phyloP scores from a whole-genome alignment of 2,888 invertebrate genomes.

The Leptopilina drosophilae region DNA sequence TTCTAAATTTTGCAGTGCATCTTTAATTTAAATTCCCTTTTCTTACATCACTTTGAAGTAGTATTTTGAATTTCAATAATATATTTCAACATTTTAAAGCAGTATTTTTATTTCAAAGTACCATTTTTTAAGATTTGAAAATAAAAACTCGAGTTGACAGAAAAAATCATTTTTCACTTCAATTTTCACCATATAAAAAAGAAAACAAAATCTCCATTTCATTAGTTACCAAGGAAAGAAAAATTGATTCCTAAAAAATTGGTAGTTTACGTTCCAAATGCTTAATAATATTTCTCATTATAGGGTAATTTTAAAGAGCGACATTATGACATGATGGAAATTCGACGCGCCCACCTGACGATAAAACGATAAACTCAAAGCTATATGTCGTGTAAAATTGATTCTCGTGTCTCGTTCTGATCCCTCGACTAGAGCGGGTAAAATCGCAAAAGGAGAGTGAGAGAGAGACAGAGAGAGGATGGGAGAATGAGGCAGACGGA shows the following conservation, averaged over 20 bases:
- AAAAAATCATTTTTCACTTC: no score
- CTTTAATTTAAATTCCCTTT: no score
- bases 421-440: slow-evolving; percentile 26
- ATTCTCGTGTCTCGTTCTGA: slow-evolving; percentile 39
- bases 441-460: not conserved
- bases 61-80: no score
- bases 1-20: no score
- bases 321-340: slow-evolving; percentile 36
- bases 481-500: slow-evolving; percentile 38
- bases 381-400: slow-evolving; percentile 41
- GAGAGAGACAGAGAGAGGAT: not conserved
- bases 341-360: slow-evolving; percentile 32
- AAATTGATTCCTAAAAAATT: slow-evolving; percentile 19
- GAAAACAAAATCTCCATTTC: no score
- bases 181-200: no score
- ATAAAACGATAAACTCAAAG: slow-evolving; percentile 35
- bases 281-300: slow-evolving; percentile 27
- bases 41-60: no score
- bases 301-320: slow-evolving; percentile 3
- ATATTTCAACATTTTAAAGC: no score
- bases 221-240: no score
- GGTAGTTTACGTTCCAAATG: slow-evolving; percentile 11
- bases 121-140: no score
- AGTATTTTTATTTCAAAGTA: no score
- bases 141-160: no score